Conservation (phyloP, 2,797 vertebrate species). For the Esox lucius region DNA sequence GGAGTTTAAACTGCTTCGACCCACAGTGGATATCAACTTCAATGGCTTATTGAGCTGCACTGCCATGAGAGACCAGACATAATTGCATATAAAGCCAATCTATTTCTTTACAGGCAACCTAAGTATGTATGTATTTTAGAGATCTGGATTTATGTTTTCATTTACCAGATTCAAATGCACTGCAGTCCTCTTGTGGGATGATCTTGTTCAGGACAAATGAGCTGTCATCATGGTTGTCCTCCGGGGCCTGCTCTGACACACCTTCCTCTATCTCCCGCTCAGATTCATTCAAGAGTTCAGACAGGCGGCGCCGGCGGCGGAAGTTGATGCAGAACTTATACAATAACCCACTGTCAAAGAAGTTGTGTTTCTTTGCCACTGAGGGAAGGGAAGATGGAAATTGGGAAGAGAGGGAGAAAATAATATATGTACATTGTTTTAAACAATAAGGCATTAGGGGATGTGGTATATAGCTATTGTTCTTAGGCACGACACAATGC, state of each 20-base stretch:
- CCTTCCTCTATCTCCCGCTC: conserved; percentile 49
- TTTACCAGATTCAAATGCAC: conserved; percentile 80
- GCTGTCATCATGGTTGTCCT: conserved; percentile 75
- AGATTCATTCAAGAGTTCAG: conserved; percentile 77
- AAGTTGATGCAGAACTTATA: conserved; percentile 90
- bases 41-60: conserved; percentile 71
- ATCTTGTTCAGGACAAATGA: conserved; percentile 79
- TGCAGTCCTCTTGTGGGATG: conserved; percentile 58
- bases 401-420: background rate
- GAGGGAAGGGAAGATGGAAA: conserved; percentile 1
- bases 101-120: no score
- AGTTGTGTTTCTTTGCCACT: conserved; percentile 82
- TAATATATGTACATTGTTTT: no score
- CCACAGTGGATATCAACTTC: conserved; percentile 35
- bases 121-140: no score
- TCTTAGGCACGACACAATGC: no score
- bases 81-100: background rate
- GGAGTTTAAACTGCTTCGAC: conserved; percentile 53
- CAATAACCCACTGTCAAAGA: conserved; percentile 83
- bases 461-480: no score
- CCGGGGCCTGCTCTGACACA: conserved; percentile 41
- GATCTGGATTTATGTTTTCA: background rate
- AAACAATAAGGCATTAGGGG: no score
- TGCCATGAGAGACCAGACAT: conserved; percentile 39
- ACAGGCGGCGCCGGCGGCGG: conserved; percentile 75